Evolutionary conservation across 1,140 invertebrate genomes (phyloP).

Genomic region (Drosophila pectinifera): DNA sequence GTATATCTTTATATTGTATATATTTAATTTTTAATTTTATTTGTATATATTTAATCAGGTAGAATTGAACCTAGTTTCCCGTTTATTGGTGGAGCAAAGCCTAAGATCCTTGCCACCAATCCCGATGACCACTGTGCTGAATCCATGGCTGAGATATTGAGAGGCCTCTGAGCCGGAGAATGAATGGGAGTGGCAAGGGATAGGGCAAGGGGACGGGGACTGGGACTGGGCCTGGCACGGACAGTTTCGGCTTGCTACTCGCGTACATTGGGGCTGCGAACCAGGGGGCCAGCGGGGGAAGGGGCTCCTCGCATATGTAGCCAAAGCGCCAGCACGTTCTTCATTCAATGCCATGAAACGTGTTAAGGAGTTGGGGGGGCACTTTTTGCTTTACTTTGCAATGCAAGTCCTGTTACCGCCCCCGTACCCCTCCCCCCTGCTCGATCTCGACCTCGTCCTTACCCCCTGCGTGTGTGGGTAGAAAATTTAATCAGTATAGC

Average conservation of each 20-base stretch:
- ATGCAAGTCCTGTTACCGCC: conserved; percentile 54
- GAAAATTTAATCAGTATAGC: conserved; percentile 77
- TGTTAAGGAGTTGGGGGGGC: conserved; percentile 67
- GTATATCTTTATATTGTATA: too few species aligned
- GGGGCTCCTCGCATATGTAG: conserved; percentile 44
- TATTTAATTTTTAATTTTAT: too few species aligned
- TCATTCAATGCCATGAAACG: conserved; percentile 73
- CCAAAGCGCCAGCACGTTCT: conserved; percentile 58
- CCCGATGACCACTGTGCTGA: conserved; percentile 1
- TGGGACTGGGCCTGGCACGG: conserved; percentile 36
- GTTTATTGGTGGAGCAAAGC: neutral
- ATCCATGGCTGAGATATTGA: conserved; percentile 5
- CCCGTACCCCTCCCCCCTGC: neutral
- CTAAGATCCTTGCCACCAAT: too few species aligned
- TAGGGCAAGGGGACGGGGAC: conserved; percentile 10
- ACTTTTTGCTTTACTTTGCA: conserved; percentile 55
- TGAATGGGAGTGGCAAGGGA: conserved; percentile 25
- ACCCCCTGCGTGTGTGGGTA: conserved; percentile 14
- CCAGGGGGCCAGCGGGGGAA: neutral
- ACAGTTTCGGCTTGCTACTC: conserved; percentile 45
- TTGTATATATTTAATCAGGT: too few species aligned
- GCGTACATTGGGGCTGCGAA: conserved; percentile 33
- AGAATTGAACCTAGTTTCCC: too few species aligned
- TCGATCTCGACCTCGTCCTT: neutral
- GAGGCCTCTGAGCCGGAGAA: conserved; percentile 7